Percentiles rank a stretch among this genome's conserved stretches.
Conservation (phyloP, 2,113 vertebrate genomes). For the Ceyx melanurus region DNA sequence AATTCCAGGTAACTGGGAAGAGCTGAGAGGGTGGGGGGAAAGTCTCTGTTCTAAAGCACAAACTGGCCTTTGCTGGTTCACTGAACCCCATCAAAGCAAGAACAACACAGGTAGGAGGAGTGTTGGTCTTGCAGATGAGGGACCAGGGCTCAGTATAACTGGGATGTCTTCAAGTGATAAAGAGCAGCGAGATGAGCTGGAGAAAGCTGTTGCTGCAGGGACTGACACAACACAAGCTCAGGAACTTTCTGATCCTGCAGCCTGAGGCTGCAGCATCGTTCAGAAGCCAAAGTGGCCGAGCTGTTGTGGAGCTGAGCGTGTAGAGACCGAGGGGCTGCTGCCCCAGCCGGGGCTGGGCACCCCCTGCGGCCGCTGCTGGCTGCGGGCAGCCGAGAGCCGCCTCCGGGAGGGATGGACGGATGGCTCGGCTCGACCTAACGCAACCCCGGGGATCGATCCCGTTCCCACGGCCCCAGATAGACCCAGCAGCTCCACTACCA, state of each 20-base stretch:
- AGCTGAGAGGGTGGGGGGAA: rapidly evolving
- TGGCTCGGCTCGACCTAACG: not conserved
- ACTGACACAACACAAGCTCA: rapidly evolving
- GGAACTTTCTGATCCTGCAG: rapidly evolving
- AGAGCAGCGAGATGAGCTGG: too few species aligned
- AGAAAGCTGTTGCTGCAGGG: not conserved
- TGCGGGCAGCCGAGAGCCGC: not conserved
- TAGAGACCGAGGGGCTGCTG: not conserved
- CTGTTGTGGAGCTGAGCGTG: not conserved
- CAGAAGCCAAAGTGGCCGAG: not conserved
- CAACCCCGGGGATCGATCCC: not conserved
- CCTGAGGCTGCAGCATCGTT: too few species aligned
- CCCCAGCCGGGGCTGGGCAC: not conserved
- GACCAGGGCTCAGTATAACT: rapidly evolving
- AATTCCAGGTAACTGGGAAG: not conserved
- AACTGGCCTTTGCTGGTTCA: not conserved
- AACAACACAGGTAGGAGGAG: rapidly evolving
- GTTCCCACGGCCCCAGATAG: not conserved
- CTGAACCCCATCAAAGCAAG: rapidly evolving
- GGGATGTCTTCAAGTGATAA: not conserved
- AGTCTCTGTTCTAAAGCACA: not conserved
- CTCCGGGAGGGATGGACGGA: not conserved
- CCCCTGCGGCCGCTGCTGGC: not conserved
- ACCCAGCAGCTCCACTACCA: too few species aligned
- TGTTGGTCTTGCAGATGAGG: too few species aligned